These are phyloP conservation scores for Cyprinodon diabolis DNA, from an alignment of 2,797 vertebrate genomes.

Conservation along the genomic window DNA sequence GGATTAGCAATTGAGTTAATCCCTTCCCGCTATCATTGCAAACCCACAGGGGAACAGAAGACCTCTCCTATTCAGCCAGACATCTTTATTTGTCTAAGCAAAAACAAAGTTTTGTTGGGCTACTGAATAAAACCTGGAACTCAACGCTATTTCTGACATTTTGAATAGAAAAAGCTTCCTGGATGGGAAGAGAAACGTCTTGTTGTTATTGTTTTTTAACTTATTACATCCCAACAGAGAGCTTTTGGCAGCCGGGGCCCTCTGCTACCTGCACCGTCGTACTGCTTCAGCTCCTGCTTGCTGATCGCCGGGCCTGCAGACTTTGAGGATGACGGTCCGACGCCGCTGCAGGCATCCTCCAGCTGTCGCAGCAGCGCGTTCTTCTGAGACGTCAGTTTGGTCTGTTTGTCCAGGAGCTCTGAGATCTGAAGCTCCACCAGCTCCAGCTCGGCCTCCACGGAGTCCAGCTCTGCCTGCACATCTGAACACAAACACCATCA, in stretches of 20 bases:
- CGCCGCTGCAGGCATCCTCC: conserved; percentile 75
- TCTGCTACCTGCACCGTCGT: conserved; percentile 85
- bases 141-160: too few species aligned
- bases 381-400: conserved; percentile 84
- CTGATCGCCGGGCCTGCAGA: conserved; percentile 62
- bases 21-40: too few species aligned
- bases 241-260: neutral
- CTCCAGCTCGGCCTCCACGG: conserved; percentile 86
- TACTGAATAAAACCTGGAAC: too few species aligned
- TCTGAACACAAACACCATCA: conserved; percentile 53
- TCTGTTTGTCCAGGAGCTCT: conserved; percentile 88
- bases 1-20: too few species aligned
- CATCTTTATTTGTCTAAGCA: too few species aligned
- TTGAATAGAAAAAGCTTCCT: too few species aligned
- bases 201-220: too few species aligned
- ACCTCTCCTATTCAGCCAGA: too few species aligned
- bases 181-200: too few species aligned
- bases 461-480: conserved; percentile 84
- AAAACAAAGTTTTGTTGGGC: too few species aligned
- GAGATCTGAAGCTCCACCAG: conserved; percentile 88
- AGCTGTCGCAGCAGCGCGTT: conserved; percentile 79
- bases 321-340: conserved; percentile 56
- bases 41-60: too few species aligned
- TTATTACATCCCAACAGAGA: too few species aligned
- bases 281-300: conserved; percentile 74